Evolutionary conservation across 2,888 invertebrate species (phyloP).

Genomic region (Trissolcus brochymenae): DNA sequence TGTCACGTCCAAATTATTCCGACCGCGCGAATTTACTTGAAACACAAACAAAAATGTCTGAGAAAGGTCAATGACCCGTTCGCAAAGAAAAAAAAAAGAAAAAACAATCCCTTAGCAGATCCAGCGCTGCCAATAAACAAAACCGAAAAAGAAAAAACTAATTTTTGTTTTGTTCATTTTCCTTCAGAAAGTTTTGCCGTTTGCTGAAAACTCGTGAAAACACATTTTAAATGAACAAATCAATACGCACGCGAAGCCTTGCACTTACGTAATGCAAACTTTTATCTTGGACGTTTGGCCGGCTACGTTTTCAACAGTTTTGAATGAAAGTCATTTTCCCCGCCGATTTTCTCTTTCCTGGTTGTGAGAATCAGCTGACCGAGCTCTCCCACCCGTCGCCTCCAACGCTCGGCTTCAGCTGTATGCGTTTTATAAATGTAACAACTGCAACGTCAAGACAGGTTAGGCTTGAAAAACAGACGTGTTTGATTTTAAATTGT

Average conservation of each 20-base stretch:
- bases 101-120: too few relatives aligned
- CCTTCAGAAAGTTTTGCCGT: too few relatives aligned
- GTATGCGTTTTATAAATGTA: conserved; percentile 71
- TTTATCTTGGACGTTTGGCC: conserved; percentile 60
- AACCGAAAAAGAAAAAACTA: too few relatives aligned
- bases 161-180: too few relatives aligned
- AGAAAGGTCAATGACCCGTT: too few relatives aligned
- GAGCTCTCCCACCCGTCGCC: conserved; percentile 48
- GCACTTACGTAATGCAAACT: conserved; percentile 52
- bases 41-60: too few relatives aligned
- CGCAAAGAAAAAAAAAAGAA: too few relatives aligned
- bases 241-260: conserved; percentile 47
- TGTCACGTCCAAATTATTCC: too few relatives aligned
- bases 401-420: conserved; percentile 61
- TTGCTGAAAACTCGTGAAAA: conserved; percentile 7
- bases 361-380: conserved; percentile 70
- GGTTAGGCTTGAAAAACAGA: conserved; percentile 67
- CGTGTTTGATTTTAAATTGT: conserved; percentile 14
- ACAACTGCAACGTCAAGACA: conserved; percentile 67
- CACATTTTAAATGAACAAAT: conserved; percentile 47
- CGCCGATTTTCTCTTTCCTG: conserved; percentile 67
- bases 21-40: too few relatives aligned
- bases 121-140: too few relatives aligned
- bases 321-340: conserved; percentile 71
- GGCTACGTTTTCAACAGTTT: conserved; percentile 67